These are phyloP conservation scores for Ispidina lecontei DNA, from an alignment of 2,797 vertebrate genomes.

Conservation along the genomic window DNA sequence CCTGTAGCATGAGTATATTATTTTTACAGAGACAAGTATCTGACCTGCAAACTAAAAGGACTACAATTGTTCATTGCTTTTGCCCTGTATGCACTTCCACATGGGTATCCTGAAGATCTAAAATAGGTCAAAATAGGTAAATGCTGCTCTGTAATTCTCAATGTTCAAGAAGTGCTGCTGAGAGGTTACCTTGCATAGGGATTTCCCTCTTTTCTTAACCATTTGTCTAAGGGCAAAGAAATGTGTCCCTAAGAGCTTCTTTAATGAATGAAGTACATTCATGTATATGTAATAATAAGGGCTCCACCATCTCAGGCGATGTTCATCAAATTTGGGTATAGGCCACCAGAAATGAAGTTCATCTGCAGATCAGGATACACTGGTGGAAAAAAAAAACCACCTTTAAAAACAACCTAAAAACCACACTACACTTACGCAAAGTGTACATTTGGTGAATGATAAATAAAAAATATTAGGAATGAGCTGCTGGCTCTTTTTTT, in stretches of 20 bases:
- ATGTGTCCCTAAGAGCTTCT: neutral
- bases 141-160: neutral
- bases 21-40: neutral
- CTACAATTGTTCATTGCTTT: neutral
- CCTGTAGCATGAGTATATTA: rapidly evolving
- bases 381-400: neutral
- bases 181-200: neutral
- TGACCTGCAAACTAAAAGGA: neutral
- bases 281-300: neutral
- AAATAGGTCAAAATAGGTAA: neutral
- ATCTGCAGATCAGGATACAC: neutral
- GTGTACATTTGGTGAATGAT: neutral
- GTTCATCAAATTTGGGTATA: neutral
- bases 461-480: neutral
- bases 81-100: neutral
- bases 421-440: neutral
- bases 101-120: neutral
- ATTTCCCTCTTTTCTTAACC: neutral
- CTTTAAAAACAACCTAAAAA: neutral
- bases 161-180: neutral
- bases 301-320: neutral
- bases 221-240: neutral
- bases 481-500: neutral
- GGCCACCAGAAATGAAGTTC: neutral
- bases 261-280: neutral